phyloP scores from a whole-genome alignment of 2,888 invertebrate genomes.

The Philhelius pedissequus region DNA sequence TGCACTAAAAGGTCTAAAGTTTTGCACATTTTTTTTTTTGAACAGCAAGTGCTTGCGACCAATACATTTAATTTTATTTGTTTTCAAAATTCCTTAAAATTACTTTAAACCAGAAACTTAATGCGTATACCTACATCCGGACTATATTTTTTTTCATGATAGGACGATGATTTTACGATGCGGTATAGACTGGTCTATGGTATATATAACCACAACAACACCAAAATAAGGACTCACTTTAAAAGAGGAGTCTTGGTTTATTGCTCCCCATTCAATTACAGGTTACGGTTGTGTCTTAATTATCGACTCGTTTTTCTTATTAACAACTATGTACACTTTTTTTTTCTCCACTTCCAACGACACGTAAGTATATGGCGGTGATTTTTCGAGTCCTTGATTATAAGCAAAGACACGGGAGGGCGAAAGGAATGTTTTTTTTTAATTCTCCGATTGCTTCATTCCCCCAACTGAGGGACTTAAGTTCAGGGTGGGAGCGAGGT shows the following conservation, averaged over 20 bases:
- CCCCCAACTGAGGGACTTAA: not conserved
- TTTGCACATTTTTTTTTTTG: too few relatives aligned
- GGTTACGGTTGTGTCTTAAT: slow-evolving; percentile 46
- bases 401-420: slow-evolving; percentile 29
- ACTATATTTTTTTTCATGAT: not conserved
- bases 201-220: not conserved
- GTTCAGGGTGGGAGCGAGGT: not conserved
- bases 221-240: not conserved
- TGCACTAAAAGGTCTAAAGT: too few relatives aligned
- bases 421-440: not conserved
- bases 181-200: not conserved
- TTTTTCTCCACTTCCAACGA: not conserved
- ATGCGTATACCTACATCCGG: not conserved
- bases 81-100: slow-evolving; percentile 30
- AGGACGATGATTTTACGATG: slow-evolving; percentile 1
- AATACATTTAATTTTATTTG: not conserved
- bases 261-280: slow-evolving; percentile 21
- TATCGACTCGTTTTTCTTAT: slow-evolving; percentile 53
- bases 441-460: not conserved
- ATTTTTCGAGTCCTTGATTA: slow-evolving; percentile 56
- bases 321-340: slow-evolving; percentile 29
- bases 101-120: not conserved
- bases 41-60: not conserved
- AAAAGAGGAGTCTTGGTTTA: slow-evolving; percentile 7
- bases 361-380: not conserved